Base-by-base conservation (phyloP, 2,113 vertebrate species). In the Ploceus nigricollis region DNA sequence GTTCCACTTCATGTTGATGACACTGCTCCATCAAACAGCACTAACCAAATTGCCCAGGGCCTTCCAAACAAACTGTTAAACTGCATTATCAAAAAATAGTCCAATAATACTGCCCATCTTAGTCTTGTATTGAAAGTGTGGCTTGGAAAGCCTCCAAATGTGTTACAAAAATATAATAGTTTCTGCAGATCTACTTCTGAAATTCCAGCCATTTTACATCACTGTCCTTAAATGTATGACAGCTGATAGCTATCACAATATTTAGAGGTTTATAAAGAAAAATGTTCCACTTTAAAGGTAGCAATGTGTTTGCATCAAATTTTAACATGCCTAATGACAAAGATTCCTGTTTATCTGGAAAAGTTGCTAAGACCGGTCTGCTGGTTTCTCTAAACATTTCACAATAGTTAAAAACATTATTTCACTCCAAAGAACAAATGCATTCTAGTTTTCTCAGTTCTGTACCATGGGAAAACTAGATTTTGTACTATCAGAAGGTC, bases 51-150 rank as follows among this genome's bases (percentile, higher is more conserved):
- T 93, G 90, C 87, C 86, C 80, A 96, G 87, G 93, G 94, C 94
- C 88, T 98, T 98, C 96, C 98, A 98, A 98, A 96, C 72, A 80
- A 96, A 96, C 95, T 95, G 97, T 93, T 96, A 96, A 92, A 96
- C 92, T 87, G 89, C 83, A 95, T 96, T 97, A 97, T 96, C 73
- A 94, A 97, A 97, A 97, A 97, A 92, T 82, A 54, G 45, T 86
- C 91, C 84, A 95, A 91, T 76, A 82, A 57, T 91, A 92, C 82
- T 94, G 73, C 90, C 90, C 76, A 42, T 95, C 93, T 95, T 84
- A 86, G 82, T 97, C 93, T 96, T 97, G 94, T 20, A 94, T 51
- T 92, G 94, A 96, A 93, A 96, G 80, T 75, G 48, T 92, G 94
- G 95, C 40, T 70, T 97, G 96, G 97, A 96, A 85, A 44, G 18